Percentiles rank a stretch among this genome's conserved stretches.
These are phyloP conservation scores for Eupithecia insigniata DNA, from an alignment of 2,888 invertebrate genomes.

Conservation along the genomic window DNA sequence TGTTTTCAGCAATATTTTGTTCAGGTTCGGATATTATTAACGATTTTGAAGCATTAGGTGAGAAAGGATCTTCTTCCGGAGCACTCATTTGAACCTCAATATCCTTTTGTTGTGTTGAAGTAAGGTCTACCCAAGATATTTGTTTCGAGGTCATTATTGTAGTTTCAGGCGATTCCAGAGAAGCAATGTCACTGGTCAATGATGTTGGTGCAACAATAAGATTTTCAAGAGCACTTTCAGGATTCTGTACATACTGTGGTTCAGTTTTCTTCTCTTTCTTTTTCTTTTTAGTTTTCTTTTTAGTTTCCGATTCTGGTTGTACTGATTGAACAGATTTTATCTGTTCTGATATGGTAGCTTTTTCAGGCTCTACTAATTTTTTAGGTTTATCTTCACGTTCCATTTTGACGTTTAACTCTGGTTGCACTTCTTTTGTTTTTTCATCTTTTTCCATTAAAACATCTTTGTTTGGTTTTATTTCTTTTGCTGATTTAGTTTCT, in stretches of 20 bases:
- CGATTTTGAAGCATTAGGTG: neutral
- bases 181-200: constrained; percentile 45
- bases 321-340: neutral
- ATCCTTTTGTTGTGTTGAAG: constrained; percentile 51
- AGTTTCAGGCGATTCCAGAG: neutral
- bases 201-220: constrained; percentile 41
- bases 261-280: constrained; percentile 63
- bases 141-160: neutral
- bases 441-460: no score
- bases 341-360: constrained; percentile 23
- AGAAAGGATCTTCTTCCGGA: constrained; percentile 4
- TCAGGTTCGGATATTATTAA: neutral
- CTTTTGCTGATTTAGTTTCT: neutral
- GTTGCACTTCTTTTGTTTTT: neutral
- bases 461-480: neutral
- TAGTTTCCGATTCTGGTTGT: constrained; percentile 50
- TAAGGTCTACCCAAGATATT: constrained; percentile 46
- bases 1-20: neutral
- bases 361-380: neutral
- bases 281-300: constrained; percentile 70
- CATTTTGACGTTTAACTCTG: neutral
- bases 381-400: neutral
- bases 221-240: constrained; percentile 45
- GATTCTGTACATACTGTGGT: constrained; percentile 35
- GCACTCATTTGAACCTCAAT: constrained; percentile 27